phyloP scores from a whole-genome alignment of 2,113 vertebrate genomes.

The Ptilorrhoa leucosticta region DNA sequence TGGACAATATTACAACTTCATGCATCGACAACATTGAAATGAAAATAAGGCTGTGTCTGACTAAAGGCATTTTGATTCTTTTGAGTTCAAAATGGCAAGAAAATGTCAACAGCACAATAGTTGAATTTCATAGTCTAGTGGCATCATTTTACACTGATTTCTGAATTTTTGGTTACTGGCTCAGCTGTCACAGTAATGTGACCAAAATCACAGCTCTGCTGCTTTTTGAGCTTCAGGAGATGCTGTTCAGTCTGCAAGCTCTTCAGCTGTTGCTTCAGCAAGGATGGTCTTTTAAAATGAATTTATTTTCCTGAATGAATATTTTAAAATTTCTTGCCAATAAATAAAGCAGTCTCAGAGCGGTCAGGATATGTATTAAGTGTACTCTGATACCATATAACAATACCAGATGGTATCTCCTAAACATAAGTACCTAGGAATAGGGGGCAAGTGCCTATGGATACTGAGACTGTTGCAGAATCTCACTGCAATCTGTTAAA shows the following conservation, averaged over 20 bases:
- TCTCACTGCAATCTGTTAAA: background rate
- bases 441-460: background rate
- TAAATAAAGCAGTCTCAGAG: background rate
- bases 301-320: background rate
- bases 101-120: constrained; percentile 31
- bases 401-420: background rate
- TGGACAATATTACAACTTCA: constrained; percentile 5
- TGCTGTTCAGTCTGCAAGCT: background rate
- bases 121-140: constrained; percentile 18
- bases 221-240: background rate
- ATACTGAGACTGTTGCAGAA: background rate
- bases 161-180: constrained; percentile 31
- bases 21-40: background rate
- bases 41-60: constrained; percentile 2
- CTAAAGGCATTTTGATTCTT: constrained; percentile 25
- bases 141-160: constrained; percentile 31
- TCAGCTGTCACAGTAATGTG: background rate
- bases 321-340: background rate
- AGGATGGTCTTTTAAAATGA: background rate
- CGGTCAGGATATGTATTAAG: background rate
- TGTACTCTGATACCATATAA: background rate
- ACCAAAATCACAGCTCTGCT: constrained; percentile 17
- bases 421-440: background rate
- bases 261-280: background rate
- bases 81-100: constrained; percentile 25